These are phyloP conservation scores for Andrena dorsata DNA, from an alignment of 2,888 invertebrate genomes.

Conservation along the genomic window DNA sequence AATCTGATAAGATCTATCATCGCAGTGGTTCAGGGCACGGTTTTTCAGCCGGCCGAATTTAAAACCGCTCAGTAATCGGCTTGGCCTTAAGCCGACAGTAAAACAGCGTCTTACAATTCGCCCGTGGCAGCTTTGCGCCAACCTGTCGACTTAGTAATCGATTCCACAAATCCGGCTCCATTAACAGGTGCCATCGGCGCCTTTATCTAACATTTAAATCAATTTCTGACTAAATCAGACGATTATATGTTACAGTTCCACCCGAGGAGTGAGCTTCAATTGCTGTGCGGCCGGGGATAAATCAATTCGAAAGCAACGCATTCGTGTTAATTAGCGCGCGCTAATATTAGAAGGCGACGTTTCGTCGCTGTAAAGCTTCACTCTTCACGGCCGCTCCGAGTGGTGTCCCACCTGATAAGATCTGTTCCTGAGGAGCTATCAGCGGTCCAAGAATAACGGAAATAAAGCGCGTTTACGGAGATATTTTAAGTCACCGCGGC, in stretches of 20 bases:
- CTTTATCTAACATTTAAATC: neutral
- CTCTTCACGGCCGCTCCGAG: slow-evolving; percentile 7
- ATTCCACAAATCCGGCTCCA: slow-evolving; percentile 27
- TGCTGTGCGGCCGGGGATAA: no score
- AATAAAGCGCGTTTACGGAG: slow-evolving; percentile 41
- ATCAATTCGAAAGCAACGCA: neutral
- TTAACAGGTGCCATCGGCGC: slow-evolving; percentile 11
- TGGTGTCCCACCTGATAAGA: no score
- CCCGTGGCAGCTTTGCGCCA: slow-evolving; percentile 44
- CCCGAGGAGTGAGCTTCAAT: no score
- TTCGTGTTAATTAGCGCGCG: slow-evolving; percentile 40
- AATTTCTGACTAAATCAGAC: neutral
- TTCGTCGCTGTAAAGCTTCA: slow-evolving; percentile 11
- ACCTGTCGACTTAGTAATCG: slow-evolving; percentile 52
- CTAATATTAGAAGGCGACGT: slow-evolving; percentile 39
- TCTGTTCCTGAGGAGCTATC: slow-evolving; percentile 8
- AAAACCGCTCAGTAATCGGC: slow-evolving; percentile 39
- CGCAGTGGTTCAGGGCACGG: neutral
- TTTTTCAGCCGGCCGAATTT: slow-evolving; percentile 21
- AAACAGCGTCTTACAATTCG: slow-evolving; percentile 42
- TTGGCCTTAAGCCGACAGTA: slow-evolving; percentile 51
- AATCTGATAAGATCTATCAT: neutral
- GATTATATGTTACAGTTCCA: no score
- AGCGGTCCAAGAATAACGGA: slow-evolving; percentile 19
- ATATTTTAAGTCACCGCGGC: slow-evolving; percentile 25